These are phyloP conservation scores for Diarsia mendica DNA, from an alignment of 2,888 invertebrate genomes.

Conservation along the genomic window DNA sequence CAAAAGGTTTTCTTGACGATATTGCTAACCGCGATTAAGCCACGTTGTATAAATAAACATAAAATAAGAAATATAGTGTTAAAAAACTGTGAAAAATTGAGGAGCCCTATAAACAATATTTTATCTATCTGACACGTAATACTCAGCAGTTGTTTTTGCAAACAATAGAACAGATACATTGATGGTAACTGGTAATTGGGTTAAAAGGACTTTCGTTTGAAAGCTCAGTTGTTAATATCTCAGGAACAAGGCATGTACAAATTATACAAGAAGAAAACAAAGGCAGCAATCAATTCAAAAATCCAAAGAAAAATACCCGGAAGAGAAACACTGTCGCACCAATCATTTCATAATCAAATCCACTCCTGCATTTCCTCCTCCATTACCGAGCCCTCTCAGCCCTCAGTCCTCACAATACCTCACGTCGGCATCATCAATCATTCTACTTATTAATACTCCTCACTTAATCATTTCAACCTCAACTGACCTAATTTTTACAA, in stretches of 20 bases:
- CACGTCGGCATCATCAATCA: constrained; percentile 65
- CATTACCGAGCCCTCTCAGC: constrained; percentile 23
- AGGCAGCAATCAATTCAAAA: neutral
- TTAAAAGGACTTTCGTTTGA: too few species aligned
- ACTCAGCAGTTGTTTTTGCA: too few species aligned
- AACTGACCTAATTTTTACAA: constrained; percentile 65
- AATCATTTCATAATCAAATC: constrained; percentile 40
- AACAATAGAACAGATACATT: too few species aligned
- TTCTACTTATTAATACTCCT: constrained; percentile 54
- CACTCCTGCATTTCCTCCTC: constrained; percentile 31
- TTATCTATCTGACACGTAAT: too few species aligned
- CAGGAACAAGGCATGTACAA: neutral
- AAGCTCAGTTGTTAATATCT: neutral
- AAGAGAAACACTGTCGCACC: neutral
- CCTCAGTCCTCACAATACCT: constrained; percentile 50
- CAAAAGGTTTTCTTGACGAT: too few species aligned
- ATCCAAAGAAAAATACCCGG: neutral
- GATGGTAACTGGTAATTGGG: too few species aligned
- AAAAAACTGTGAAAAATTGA: too few species aligned
- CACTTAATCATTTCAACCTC: constrained; percentile 65
- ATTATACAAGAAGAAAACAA: neutral
- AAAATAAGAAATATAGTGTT: too few species aligned
- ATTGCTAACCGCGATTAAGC: too few species aligned
- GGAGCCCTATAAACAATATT: too few species aligned
- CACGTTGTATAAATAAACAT: too few species aligned